Evolutionary conservation across 1,140 invertebrate genomes (phyloP), one percentile per base, ranked within the genome.

Genomic region (Meloidogyne floridensis): DNA sequence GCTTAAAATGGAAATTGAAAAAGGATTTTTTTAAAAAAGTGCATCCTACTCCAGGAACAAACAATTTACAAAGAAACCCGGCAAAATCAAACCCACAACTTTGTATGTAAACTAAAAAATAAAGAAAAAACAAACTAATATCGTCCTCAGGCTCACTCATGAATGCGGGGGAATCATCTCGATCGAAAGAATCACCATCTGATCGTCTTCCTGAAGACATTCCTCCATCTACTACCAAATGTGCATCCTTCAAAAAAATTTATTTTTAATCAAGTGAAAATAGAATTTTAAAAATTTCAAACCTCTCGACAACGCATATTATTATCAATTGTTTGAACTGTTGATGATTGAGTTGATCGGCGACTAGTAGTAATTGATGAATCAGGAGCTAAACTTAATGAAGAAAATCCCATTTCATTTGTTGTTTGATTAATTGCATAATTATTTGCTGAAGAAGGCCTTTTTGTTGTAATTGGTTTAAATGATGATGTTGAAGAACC

Each of bases 91-190:
- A 15, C 70, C 18, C 42, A 9, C 3, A 42, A 9, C n/a, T 7
- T 20, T 15, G 13, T 72, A 32, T 32, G 32, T 32, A 32, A 32
- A 32, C 32, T 32, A 32, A 2, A 10, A 51, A 15, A 43, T n/a
- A 20, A 11, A 70, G 3, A 80, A 78, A 42, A 81, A 83, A 87
- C 88, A 80, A 75, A 88, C 87, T 88, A 73, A 84, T 73, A 73
- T 88, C 87, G 54, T 88, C 87, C 59, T 88, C 87, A 9, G 87
- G 88, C 10, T 85, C 87, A 71, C 79, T 85, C 87, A 88, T 87
- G 69, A 90, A 88, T 54, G 87, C 84, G 0, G 87, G 80, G 53
- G 85, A 87, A 15, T 78, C 70, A 32, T 72, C 51, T 72, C 18
- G 10, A 54, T 54, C 72, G 13, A 15, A 11, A 65, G 10, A 54